A percentile compares a stretch with the other conserved stretches of the same genome.
These are phyloP conservation scores for Plagodis dolabraria DNA, from an alignment of 2,888 invertebrate genomes.

Conservation along the genomic window DNA sequence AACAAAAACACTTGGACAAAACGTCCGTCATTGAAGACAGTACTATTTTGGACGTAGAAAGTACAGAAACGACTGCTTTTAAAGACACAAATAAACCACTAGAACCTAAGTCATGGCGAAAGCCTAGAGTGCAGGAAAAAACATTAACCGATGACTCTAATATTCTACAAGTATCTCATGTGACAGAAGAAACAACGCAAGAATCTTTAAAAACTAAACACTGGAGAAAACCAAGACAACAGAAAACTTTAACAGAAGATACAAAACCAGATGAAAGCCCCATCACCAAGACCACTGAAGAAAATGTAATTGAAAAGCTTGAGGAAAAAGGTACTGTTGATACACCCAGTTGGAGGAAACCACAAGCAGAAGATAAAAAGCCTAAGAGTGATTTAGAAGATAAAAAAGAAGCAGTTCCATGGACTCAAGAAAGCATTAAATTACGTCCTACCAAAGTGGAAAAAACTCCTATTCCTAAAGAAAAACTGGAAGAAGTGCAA, in stretches of 20 bases:
- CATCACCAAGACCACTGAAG: not conserved
- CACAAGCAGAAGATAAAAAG: constrained; percentile 42
- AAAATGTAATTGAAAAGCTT: constrained; percentile 27
- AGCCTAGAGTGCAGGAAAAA: constrained; percentile 51
- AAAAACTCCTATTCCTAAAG: constrained; percentile 79
- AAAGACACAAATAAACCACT: constrained; percentile 33
- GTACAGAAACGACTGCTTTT: constrained; percentile 38
- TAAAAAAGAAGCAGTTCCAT: constrained; percentile 71
- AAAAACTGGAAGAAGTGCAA: constrained; percentile 78
- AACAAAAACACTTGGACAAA: constrained; percentile 37
- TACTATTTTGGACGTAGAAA: constrained; percentile 40
- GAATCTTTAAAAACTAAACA: constrained; percentile 14
- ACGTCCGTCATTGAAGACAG: constrained; percentile 43
- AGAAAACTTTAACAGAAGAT: constrained; percentile 6
- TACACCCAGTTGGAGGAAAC: constrained; percentile 39
- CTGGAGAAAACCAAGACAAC: constrained; percentile 32
- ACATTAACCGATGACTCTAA: constrained; percentile 33
- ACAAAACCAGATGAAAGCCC: constrained; percentile 10
- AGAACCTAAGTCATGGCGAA: constrained; percentile 55
- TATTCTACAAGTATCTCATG: constrained; percentile 24
- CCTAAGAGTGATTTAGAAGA: constrained; percentile 44
- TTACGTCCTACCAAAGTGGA: constrained; percentile 86
- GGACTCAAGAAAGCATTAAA: constrained; percentile 87
- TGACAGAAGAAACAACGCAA: constrained; percentile 26
- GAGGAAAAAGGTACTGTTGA: constrained; percentile 22